Conservation (phyloP, 1,140 invertebrate species). For the Apis laboriosa region DNA sequence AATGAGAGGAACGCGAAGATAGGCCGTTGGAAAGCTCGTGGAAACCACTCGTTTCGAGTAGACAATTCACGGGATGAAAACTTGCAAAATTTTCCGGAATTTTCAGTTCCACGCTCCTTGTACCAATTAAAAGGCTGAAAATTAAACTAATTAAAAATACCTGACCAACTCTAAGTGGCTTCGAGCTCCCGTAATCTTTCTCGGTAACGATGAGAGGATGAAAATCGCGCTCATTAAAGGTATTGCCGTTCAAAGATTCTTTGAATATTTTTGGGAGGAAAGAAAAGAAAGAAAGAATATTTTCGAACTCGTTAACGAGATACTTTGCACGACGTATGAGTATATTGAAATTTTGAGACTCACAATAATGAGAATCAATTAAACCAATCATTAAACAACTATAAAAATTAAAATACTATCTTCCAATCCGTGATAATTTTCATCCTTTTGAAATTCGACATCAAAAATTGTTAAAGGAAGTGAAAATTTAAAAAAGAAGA, state of each 20-base stretch:
- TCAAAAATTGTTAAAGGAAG: too few relatives aligned
- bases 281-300: not conserved
- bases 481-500: too few relatives aligned
- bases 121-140: constrained; percentile 46
- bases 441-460: too few relatives aligned
- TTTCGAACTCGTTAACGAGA: not conserved
- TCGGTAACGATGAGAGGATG: not conserved
- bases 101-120: constrained; percentile 15
- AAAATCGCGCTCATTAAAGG: constrained; percentile 4
- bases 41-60: constrained; percentile 12
- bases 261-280: not conserved
- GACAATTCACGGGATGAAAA: constrained; percentile 30
- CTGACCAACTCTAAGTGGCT: constrained; percentile 41
- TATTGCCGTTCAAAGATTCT: not conserved
- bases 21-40: not conserved
- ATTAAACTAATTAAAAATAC: constrained; percentile 54
- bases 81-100: constrained; percentile 30
- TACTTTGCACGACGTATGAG: not conserved
- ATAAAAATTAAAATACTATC: too few relatives aligned
- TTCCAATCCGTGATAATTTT: too few relatives aligned
- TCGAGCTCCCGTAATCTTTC: constrained; percentile 24
- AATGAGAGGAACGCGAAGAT: constrained; percentile 29
- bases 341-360: not conserved
- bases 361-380: not conserved
- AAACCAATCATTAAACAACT: not conserved